Conservation (phyloP, 2,888 invertebrate species). For the Drosophila longiperda region DNA sequence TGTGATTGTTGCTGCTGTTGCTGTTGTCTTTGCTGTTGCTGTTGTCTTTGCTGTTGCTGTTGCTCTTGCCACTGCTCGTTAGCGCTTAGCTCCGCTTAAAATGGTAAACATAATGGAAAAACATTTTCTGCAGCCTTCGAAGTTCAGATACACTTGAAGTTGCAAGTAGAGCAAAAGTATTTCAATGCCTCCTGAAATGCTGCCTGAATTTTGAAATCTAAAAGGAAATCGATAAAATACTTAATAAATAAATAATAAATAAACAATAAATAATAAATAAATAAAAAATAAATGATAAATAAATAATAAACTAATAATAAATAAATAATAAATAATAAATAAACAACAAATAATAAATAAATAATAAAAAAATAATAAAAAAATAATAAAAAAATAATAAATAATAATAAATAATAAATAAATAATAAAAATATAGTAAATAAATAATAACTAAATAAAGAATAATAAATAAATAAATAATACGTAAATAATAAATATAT, state of each 20-base stretch:
- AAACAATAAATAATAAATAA: no score
- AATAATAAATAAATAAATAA: no score
- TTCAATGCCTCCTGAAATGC: background rate
- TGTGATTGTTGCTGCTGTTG: conserved; percentile 29
- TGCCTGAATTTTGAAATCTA: background rate
- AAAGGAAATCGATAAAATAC: background rate
- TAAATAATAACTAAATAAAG: no score
- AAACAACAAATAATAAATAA: no score
- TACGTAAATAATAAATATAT: no score
- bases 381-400: no score
- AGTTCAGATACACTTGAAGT: conserved; percentile 28
- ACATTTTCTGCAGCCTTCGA: background rate
- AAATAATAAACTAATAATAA: no score
- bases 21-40: conserved; percentile 11
- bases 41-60: conserved; percentile 13
- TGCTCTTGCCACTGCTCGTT: conserved; percentile 65
- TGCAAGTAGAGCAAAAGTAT: background rate
- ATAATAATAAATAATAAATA: no score
- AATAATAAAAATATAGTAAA: no score
- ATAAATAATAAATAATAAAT: no score
- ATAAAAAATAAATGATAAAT: no score
- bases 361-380: no score
- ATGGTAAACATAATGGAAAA: conserved; percentile 38
- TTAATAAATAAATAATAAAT: background rate
- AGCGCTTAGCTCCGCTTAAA: conserved; percentile 58